These are phyloP conservation scores for Prionace glauca DNA, from an alignment of 2,797 vertebrate species.

Conservation along the genomic window DNA sequence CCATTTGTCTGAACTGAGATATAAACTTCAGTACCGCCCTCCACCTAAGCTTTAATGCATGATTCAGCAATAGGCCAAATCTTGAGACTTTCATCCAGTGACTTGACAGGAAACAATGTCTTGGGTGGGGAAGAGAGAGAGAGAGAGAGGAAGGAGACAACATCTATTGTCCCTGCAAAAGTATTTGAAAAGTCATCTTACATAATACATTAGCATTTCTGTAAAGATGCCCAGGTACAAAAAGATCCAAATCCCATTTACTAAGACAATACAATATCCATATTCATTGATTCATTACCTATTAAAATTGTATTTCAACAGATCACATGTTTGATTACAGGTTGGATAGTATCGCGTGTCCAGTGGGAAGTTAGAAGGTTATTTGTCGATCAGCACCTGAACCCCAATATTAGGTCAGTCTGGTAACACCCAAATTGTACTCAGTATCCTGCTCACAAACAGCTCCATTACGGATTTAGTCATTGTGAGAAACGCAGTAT, in stretches of 20 bases:
- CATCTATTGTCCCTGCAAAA: not conserved
- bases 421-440: not conserved
- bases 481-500: not conserved
- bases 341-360: not conserved
- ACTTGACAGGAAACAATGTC: conserved; percentile 28
- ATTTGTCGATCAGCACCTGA: not conserved
- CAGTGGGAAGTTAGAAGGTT: not conserved
- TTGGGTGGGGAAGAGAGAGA: not conserved
- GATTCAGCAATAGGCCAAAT: conserved; percentile 39
- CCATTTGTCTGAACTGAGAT: conserved; percentile 66
- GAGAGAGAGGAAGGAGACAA: not conserved
- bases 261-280: not conserved
- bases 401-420: not conserved
- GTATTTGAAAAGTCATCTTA: not conserved
- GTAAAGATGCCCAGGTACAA: not conserved
- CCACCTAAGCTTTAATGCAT: conserved; percentile 39
- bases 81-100: not conserved
- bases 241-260: not conserved
- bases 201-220: not conserved
- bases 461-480: not conserved
- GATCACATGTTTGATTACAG: not conserved
- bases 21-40: conserved; percentile 55
- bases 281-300: not conserved
- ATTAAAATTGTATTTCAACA: not conserved
- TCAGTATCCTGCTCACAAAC: not conserved